A percentile compares a stretch with the other conserved stretches of the same genome.
Evolutionary conservation across 1,140 invertebrate genomes (phyloP).

Genomic region (Hypothenemus hampei): DNA sequence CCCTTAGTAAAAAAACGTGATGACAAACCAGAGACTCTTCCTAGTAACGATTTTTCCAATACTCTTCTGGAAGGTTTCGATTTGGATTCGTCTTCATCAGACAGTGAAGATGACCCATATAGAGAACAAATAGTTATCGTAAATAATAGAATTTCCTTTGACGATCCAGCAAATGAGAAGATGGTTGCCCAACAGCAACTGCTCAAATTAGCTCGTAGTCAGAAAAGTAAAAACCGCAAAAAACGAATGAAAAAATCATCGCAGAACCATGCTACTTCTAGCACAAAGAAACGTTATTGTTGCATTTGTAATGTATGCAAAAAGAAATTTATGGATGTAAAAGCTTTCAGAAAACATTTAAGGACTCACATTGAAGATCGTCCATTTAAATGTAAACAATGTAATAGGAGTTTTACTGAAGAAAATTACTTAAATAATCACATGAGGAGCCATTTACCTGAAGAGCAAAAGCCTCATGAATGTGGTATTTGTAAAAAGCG

Average conservation of each 20-base stretch:
- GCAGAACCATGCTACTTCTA: constrained; percentile 7
- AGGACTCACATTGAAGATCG: constrained; percentile 97
- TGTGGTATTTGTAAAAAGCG: constrained; percentile 59
- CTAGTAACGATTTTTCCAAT: constrained; percentile 26
- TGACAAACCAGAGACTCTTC: constrained; percentile 28
- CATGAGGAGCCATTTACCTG: constrained; percentile 58
- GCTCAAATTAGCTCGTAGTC: constrained; percentile 38
- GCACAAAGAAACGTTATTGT: no score
- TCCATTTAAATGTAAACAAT: constrained; percentile 97
- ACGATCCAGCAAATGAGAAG: constrained; percentile 40
- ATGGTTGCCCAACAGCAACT: constrained; percentile 43
- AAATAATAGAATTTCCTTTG: constrained; percentile 15
- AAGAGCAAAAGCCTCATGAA: constrained; percentile 55
- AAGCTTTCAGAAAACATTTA: constrained; percentile 96
- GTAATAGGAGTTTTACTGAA: constrained; percentile 50
- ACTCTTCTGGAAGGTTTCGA: constrained; percentile 30
- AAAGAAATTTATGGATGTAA: constrained; percentile 95
- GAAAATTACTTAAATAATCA: constrained; percentile 56
- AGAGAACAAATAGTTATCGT: constrained; percentile 32
- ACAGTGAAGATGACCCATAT: constrained; percentile 39
- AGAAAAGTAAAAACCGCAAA: constrained; percentile 39
- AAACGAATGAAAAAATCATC: constrained; percentile 31
- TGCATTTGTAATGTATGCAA: constrained; percentile 87
- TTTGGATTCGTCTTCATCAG: constrained; percentile 34
- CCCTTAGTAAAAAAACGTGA: constrained; percentile 28